Evolutionary conservation across 2,888 invertebrate genomes (phyloP).

Genomic region (Scaptomyza tumidula): DNA sequence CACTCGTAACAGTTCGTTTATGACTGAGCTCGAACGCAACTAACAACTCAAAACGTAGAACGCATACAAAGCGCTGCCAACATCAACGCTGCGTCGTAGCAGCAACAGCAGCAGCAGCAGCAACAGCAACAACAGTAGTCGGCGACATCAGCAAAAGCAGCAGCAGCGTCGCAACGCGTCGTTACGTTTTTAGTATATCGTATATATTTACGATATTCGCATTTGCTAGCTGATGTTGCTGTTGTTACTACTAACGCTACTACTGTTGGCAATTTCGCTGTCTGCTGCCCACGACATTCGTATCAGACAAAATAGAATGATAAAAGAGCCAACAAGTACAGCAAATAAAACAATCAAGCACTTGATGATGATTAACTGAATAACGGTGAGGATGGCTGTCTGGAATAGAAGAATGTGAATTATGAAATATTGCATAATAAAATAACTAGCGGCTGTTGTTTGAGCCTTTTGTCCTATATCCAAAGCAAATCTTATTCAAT

Average conservation of each 20-base stretch:
- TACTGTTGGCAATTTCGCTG: constrained; percentile 37
- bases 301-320: constrained; percentile 40
- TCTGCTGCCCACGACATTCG: constrained; percentile 54
- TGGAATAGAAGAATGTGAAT: constrained; percentile 26
- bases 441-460: constrained; percentile 7
- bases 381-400: constrained; percentile 17
- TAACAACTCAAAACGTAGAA: constrained; percentile 69
- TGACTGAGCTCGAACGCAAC: constrained; percentile 81
- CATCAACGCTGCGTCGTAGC: constrained; percentile 19
- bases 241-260: not conserved
- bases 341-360: constrained; percentile 5
- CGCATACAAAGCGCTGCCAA: constrained; percentile 45
- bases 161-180: constrained; percentile 17
- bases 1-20: constrained; percentile 82
- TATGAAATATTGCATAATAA: constrained; percentile 58
- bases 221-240: not conserved
- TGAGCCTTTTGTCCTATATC: not conserved
- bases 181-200: constrained; percentile 31
- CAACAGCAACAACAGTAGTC: not conserved
- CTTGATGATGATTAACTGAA: constrained; percentile 32
- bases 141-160: too few species aligned
- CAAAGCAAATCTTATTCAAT: too few species aligned
- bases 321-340: not conserved
- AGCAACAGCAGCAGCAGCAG: constrained; percentile 3
- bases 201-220: constrained; percentile 52